Conservation (phyloP, 2,113 vertebrate species). For the Paramormyrops kingsleyae region DNA sequence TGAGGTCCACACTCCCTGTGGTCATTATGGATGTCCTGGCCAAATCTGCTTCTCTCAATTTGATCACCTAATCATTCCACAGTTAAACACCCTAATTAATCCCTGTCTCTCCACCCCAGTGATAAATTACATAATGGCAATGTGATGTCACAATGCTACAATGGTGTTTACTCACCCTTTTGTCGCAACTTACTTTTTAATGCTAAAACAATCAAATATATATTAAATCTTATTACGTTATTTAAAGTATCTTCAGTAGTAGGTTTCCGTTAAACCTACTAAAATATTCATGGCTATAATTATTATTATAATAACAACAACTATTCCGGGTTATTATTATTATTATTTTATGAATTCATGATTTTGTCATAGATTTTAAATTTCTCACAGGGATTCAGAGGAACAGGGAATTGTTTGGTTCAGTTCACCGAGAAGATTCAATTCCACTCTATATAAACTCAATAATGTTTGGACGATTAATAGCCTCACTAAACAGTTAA, state of each 20-base stretch:
- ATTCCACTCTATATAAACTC: neutral
- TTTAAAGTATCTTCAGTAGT: neutral
- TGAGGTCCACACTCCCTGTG: neutral
- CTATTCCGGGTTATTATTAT: neutral
- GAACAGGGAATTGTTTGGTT: neutral
- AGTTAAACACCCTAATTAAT: conserved; percentile 16
- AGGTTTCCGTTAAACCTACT: neutral
- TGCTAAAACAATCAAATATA: neutral
- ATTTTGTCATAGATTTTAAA: neutral
- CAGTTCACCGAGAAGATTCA: neutral
- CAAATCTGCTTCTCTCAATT: conserved; percentile 3
- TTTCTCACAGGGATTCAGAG: neutral
- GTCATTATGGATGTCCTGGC: conserved; percentile 15
- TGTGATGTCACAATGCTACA: neutral
- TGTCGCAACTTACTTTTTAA: neutral
- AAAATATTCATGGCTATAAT: neutral
- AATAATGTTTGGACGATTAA: neutral
- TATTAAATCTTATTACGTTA: neutral
- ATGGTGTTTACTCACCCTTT: neutral
- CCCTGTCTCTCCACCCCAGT: neutral
- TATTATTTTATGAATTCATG: neutral
- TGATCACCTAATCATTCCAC: conserved; percentile 3
- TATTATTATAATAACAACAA: neutral
- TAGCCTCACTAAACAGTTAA: neutral
- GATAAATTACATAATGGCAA: neutral